A percentile compares a stretch with the other conserved stretches of the same genome.
phyloP scores from a whole-genome alignment of 2,888 invertebrate genomes.

The Nomada ruficornis region DNA sequence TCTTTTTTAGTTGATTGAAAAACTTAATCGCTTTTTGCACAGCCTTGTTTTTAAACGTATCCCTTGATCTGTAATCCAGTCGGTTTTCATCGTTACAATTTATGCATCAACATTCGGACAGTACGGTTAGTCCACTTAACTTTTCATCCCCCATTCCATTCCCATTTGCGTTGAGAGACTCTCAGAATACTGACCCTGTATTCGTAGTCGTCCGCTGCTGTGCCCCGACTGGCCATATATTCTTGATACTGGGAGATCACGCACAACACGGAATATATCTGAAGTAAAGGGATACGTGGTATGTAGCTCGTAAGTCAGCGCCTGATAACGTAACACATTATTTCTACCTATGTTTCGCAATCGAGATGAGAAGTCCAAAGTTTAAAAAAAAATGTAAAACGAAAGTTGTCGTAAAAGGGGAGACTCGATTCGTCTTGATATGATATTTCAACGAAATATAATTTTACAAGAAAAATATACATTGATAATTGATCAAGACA shows the following conservation, averaged over 20 bases:
- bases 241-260: slow-evolving; percentile 95
- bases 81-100: too few species aligned
- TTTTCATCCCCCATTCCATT: slow-evolving; percentile 61
- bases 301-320: slow-evolving; percentile 2
- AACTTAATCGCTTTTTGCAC: not conserved
- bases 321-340: slow-evolving; percentile 22
- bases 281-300: slow-evolving; percentile 39
- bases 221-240: slow-evolving; percentile 90
- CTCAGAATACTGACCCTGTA: slow-evolving; percentile 84
- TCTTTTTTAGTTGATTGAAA: too few species aligned
- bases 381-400: too few species aligned
- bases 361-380: not conserved
- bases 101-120: slow-evolving; percentile 22
- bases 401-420: too few species aligned
- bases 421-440: too few species aligned
- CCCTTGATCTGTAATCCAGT: not conserved
- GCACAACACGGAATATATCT: slow-evolving; percentile 91
- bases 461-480: too few species aligned
- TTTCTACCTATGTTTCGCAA: slow-evolving; percentile 9
- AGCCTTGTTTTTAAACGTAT: not conserved
- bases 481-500: too few species aligned
- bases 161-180: slow-evolving; percentile 60
- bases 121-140: slow-evolving; percentile 64
- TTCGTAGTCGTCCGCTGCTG: slow-evolving; percentile 88
- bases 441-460: too few species aligned